These are phyloP conservation scores for Diabrotica virgifera DNA, from an alignment of 1,140 invertebrate genomes.

Conservation along the genomic window DNA sequence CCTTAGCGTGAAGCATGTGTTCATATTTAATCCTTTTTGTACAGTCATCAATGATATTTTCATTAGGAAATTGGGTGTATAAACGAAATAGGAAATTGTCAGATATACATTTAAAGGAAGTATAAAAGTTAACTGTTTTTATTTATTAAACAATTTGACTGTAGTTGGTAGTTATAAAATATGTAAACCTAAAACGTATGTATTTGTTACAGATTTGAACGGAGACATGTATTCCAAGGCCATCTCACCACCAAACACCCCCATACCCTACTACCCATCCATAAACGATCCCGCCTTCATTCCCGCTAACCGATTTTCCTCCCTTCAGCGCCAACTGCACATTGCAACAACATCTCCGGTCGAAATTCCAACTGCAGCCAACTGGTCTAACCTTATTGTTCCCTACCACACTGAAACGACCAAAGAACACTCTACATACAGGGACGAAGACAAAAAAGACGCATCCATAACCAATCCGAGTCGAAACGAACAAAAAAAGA, in stretches of 20 bases:
- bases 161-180: too few relatives aligned
- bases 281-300: conserved; percentile 45
- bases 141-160: too few relatives aligned
- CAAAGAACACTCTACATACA: conserved; percentile 17
- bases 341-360: conserved; percentile 48
- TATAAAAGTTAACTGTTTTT: too few relatives aligned
- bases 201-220: conserved; percentile 33
- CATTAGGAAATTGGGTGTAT: too few relatives aligned
- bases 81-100: too few relatives aligned
- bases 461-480: conserved; percentile 11
- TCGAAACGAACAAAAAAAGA: conserved; percentile 53
- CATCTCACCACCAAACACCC: conserved; percentile 25
- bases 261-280: conserved; percentile 37
- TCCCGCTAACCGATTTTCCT: conserved; percentile 54
- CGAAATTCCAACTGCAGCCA: conserved; percentile 45
- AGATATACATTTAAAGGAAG: too few relatives aligned
- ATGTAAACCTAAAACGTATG: neutral
- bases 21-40: too few relatives aligned
- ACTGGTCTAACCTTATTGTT: conserved; percentile 56
- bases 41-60: too few relatives aligned
- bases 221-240: conserved; percentile 38
- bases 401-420: conserved; percentile 44
- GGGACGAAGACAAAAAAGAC: conserved; percentile 33
- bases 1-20: too few relatives aligned
- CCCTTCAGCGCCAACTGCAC: conserved; percentile 53